phyloP scores from a whole-genome alignment of 2,113 vertebrate species.

The Grus americana region DNA sequence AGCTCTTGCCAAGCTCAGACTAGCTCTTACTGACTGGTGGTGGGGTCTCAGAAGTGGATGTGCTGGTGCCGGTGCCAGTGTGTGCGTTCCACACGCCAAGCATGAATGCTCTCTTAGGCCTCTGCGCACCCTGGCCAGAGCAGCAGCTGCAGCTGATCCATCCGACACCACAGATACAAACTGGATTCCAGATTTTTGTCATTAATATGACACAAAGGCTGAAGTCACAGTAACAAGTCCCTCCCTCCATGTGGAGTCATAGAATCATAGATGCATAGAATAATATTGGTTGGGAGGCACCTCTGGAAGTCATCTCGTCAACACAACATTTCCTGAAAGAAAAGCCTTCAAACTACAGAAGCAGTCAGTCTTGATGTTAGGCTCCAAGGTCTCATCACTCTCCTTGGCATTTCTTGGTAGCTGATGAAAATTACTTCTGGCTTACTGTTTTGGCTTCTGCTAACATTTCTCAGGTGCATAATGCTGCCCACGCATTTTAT shows the following conservation, averaged over 20 bases:
- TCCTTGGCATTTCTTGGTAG: neutral
- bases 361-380: neutral
- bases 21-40: neutral
- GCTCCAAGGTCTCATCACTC: neutral
- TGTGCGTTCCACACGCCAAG: neutral
- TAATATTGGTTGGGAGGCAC: neutral
- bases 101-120: neutral
- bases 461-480: neutral
- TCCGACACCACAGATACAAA: neutral
- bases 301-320: neutral
- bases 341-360: neutral
- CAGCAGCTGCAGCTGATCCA: fast-evolving
- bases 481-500: neutral
- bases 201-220: neutral
- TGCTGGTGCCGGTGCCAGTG: too few species aligned
- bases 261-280: neutral
- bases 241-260: neutral
- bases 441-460: neutral
- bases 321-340: neutral
- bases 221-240: neutral
- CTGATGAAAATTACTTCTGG: neutral
- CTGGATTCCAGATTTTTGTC: neutral
- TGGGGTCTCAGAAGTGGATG: neutral
- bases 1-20: neutral
- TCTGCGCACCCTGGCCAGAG: neutral